Evolutionary conservation across 2,888 invertebrate genomes (phyloP).

Genomic region (Lampropteryx suffumata): DNA sequence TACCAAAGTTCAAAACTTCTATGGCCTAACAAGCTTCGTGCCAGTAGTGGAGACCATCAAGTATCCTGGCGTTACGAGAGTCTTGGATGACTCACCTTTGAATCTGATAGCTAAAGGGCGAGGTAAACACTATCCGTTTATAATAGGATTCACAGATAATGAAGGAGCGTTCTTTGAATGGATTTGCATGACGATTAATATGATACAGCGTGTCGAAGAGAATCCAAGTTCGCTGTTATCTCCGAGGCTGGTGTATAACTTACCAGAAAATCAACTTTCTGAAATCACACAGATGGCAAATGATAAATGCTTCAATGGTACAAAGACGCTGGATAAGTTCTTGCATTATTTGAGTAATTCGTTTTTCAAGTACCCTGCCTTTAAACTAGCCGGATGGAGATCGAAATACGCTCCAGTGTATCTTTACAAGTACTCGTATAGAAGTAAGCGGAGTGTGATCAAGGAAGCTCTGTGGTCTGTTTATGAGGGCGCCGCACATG

Average conservation of each 20-base stretch:
- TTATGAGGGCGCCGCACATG: conserved; percentile 79
- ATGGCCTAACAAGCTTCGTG: conserved; percentile 56
- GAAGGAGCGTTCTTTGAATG: conserved; percentile 63
- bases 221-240: conserved; percentile 49
- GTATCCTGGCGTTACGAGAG: conserved; percentile 55
- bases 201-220: conserved; percentile 42
- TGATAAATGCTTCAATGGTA: conserved; percentile 59
- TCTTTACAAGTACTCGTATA: conserved; percentile 80
- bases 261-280: conserved; percentile 41
- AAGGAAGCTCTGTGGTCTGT: conserved; percentile 59
- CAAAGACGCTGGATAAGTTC: conserved; percentile 50
- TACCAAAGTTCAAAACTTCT: conserved; percentile 45
- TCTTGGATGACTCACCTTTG: conserved; percentile 65
- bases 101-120: conserved; percentile 50
- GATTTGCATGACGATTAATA: conserved; percentile 47
- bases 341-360: conserved; percentile 56
- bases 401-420: conserved; percentile 66
- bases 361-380: conserved; percentile 59
- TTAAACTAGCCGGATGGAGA: conserved; percentile 49
- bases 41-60: conserved; percentile 66
- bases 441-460: conserved; percentile 70
- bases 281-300: no score
- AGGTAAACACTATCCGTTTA: conserved; percentile 58
- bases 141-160: conserved; percentile 61
- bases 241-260: conserved; percentile 43